Base-by-base conservation (phyloP, 2,888 invertebrate species). In the Nymphalis urticae region DNA sequence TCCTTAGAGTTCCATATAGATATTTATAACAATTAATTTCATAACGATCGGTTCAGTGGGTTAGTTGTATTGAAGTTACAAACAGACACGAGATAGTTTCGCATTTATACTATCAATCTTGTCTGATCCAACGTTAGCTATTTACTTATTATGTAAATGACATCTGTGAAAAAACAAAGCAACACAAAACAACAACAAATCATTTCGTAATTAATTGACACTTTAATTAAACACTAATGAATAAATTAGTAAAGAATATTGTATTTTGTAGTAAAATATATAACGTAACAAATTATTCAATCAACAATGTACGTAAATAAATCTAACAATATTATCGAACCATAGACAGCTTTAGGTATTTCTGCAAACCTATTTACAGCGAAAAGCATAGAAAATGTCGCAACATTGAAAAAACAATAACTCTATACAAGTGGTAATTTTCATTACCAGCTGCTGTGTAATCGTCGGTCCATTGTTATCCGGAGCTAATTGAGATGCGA, bases 401-500 rank as follows among this genome's bases (percentile, higher is more conserved):
- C 53, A 71, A 53, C 53, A 73, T 68, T 64, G 48, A 62, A 69
- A 69, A 66, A 42, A 69, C 62, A 71, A 69, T 66, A 65, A 59
- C 62, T 64, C 21, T 62, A 65, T 27, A 71, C 54, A 70, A 73
- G 68, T 70, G 64, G 69, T 60, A 60, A 69, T 68, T 72, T 71
- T 71, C 68, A 73, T 75, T 61, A 72, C 67, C 73, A 73, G 82
- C 85, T 87, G 87, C 51, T 78, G 76, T 81, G 81, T 86, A 87
- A 88, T 88, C 86, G 86, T 78, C 76, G 76, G 71, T 76, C 85
- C 79, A 89, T 90, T 89, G 90, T 89, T 85, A 76, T 75, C 68
- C 75, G 76, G 73, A 66, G 64, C 74, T 88, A 85, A 89, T 90
- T 90, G 84, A 83, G 83, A 91, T 90, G 87, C 89, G 81, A 81